phyloP scores from a whole-genome alignment of 1,140 invertebrate species.

The Eupeodes corollae region DNA sequence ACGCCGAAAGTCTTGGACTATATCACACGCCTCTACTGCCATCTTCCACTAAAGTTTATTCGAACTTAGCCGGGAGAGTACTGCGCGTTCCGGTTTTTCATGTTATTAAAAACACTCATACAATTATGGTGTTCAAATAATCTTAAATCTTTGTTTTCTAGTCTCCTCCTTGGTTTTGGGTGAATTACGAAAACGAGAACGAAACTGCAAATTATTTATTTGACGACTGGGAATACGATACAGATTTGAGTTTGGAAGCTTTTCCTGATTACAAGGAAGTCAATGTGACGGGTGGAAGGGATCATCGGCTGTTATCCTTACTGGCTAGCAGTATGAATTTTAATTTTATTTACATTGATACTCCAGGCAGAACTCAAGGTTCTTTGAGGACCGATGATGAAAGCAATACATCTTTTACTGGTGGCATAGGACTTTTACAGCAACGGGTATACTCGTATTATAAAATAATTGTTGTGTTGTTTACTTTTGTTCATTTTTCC shows the following conservation, averaged over 20 bases:
- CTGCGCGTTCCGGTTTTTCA: conserved; percentile 56
- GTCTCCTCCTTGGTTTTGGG: conserved; percentile 64
- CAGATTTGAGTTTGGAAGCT: background rate
- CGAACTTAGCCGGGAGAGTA: conserved; percentile 47
- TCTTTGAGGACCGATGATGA: conserved; percentile 45
- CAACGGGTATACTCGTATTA: conserved; percentile 41
- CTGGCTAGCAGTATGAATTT: conserved; percentile 55
- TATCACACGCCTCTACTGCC: conserved; percentile 51
- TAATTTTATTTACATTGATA: conserved; percentile 53
- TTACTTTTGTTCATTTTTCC: conserved; percentile 5
- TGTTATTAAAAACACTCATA: conserved; percentile 31
- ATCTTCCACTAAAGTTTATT: conserved; percentile 43
- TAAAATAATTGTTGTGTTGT: background rate
- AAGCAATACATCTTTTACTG: conserved; percentile 50
- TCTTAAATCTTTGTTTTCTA: conserved; percentile 24
- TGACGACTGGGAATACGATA: background rate
- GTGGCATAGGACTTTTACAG: conserved; percentile 55
- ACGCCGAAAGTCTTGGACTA: conserved; percentile 40
- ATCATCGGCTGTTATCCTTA: conserved; percentile 50
- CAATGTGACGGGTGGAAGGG: conserved; percentile 52
- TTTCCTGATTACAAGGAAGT: conserved; percentile 41
- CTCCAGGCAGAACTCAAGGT: conserved; percentile 54
- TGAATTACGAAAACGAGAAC: conserved; percentile 42
- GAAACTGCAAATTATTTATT: conserved; percentile 1
- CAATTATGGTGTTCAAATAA: too few species aligned